Percentiles rank a stretch among this genome's conserved stretches.
These are phyloP conservation scores for Sciurus vulgaris DNA, from an alignment of 2,797 vertebrate species.

Conservation along the genomic window DNA sequence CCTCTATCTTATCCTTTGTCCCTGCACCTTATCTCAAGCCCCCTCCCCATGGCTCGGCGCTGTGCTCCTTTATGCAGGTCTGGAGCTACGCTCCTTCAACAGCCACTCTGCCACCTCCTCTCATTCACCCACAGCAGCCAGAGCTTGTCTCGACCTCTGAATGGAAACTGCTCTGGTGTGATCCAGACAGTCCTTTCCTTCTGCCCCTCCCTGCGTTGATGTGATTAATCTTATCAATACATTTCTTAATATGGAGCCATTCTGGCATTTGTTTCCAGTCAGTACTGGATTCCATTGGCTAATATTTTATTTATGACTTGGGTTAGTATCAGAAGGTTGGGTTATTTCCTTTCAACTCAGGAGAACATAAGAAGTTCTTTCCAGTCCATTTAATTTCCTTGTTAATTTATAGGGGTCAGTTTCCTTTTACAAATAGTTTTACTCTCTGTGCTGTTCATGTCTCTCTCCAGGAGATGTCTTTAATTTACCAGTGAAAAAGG, in stretches of 20 bases:
- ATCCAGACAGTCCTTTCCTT: conserved; percentile 18
- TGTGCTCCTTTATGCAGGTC: neutral
- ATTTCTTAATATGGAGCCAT: conserved; percentile 43
- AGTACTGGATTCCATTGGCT: conserved; percentile 56
- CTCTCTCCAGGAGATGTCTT: conserved; percentile 27
- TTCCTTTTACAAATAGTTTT: conserved; percentile 66
- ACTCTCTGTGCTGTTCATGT: conserved; percentile 18
- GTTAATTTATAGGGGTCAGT: conserved; percentile 57
- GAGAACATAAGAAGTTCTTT: conserved; percentile 52
- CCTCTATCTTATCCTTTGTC: neutral
- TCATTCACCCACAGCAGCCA: neutral
- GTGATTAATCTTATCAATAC: conserved; percentile 51
- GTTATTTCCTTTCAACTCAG: conserved; percentile 65
- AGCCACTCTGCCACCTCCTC: neutral
- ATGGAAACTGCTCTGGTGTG: neutral
- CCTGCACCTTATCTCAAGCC: neutral
- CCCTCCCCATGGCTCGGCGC: neutral
- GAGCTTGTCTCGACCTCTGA: neutral
- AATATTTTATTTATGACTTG: conserved; percentile 68
- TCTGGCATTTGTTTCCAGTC: conserved; percentile 34
- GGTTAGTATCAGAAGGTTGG: conserved; percentile 35
- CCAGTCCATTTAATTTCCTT: conserved; percentile 59
- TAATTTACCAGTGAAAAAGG: conserved; percentile 61
- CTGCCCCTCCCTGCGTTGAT: conserved; percentile 4
- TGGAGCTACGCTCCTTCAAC: neutral